Evolutionary conservation across 2,888 invertebrate species (phyloP).

Genomic region (Orthosia gracilis): DNA sequence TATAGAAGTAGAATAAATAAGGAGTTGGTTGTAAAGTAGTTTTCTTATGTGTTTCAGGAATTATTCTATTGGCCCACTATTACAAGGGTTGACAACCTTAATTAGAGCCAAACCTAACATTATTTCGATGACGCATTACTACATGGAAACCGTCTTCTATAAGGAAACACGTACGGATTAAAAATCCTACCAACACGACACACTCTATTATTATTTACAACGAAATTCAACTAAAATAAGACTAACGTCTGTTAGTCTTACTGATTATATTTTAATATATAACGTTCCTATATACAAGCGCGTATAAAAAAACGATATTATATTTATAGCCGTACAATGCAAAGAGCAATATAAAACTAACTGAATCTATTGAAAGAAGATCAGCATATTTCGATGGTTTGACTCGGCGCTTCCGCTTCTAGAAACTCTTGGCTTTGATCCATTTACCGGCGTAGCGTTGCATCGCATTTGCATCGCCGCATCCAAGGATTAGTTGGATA

Average conservation of each 20-base stretch:
- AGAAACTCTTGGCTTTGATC: constrained; percentile 49
- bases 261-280: too few species aligned
- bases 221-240: too few species aligned
- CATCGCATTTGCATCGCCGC: constrained; percentile 49
- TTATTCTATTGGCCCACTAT: not conserved
- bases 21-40: not conserved
- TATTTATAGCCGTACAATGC: constrained; percentile 5
- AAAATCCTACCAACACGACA: constrained; percentile 2
- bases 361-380: constrained; percentile 38
- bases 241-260: too few species aligned
- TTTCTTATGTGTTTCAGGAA: not conserved
- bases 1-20: too few species aligned
- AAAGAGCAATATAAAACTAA: constrained; percentile 22
- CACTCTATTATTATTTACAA: not conserved
- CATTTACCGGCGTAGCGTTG: constrained; percentile 33
- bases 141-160: not conserved
- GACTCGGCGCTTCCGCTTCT: constrained; percentile 26
- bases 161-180: not conserved
- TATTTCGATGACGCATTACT: not conserved
- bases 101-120: not conserved
- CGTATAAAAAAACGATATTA: not conserved
- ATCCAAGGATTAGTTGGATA: constrained; percentile 44
- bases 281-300: too few species aligned
- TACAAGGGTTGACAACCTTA: not conserved
- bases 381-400: constrained; percentile 44